Conservation (phyloP, 2,113 vertebrate genomes). For the Notiomystis cincta region DNA sequence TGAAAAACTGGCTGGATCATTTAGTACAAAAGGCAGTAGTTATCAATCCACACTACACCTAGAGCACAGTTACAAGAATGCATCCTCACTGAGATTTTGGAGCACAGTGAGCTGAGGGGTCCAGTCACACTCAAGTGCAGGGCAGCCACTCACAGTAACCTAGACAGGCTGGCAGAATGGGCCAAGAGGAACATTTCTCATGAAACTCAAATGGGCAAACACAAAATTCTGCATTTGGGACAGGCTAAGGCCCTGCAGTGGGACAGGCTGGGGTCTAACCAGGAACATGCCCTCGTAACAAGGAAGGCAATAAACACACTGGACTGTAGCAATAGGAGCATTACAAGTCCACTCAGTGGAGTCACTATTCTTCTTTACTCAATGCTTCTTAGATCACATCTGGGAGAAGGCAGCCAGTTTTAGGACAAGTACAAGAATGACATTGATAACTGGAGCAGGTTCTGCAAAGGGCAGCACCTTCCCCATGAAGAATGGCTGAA, state of each 20-base stretch:
- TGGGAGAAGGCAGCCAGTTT: not conserved
- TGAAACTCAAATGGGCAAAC: not conserved
- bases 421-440: not conserved
- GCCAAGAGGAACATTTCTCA: not conserved
- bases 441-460: accelerated
- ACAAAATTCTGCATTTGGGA: not conserved
- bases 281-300: not conserved
- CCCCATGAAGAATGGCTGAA: not conserved
- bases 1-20: not conserved
- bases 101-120: not conserved
- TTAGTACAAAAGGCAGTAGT: not conserved
- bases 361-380: not conserved
- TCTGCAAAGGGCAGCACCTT: not conserved
- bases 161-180: not conserved
- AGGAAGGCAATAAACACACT: not conserved
- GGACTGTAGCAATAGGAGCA: not conserved
- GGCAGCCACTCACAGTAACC: not conserved
- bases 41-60: not conserved
- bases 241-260: not conserved
- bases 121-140: not conserved
- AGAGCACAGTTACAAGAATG: not conserved
- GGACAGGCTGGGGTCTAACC: not conserved
- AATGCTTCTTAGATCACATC: accelerated
- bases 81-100: not conserved
- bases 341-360: not conserved